These are phyloP conservation scores for Phymatocera aterrima DNA, from an alignment of 2,888 invertebrate species.

Conservation along the genomic window DNA sequence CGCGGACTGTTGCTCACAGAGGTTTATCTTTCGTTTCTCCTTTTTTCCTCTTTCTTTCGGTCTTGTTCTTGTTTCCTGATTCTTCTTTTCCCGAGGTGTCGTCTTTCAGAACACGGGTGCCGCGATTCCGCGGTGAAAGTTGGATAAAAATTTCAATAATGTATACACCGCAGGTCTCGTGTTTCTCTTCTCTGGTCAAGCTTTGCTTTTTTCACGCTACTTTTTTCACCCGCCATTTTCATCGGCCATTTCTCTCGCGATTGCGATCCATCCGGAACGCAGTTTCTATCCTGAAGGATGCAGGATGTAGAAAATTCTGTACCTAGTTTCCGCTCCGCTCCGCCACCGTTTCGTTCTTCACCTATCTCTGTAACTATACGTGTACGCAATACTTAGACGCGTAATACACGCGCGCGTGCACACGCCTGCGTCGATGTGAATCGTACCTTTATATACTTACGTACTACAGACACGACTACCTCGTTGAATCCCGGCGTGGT, in stretches of 20 bases:
- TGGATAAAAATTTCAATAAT: slow-evolving; percentile 15
- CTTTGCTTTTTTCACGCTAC: slow-evolving; percentile 20
- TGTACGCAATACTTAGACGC: too few species aligned
- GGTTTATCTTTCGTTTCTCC: not conserved
- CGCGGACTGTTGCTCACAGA: not conserved
- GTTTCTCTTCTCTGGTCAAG: slow-evolving; percentile 4
- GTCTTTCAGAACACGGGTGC: not conserved
- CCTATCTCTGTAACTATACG: not conserved
- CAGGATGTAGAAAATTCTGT: slow-evolving; percentile 7
- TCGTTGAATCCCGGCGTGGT: slow-evolving; percentile 12
- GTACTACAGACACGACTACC: not conserved
- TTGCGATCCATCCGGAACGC: not conserved
- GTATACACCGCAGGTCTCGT: not conserved
- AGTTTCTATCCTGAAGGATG: slow-evolving; percentile 7
- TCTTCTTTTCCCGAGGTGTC: not conserved
- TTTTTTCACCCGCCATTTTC: not conserved
- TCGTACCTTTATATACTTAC: not conserved
- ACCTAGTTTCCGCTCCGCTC: not conserved
- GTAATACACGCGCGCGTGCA: too few species aligned
- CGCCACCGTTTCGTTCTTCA: not conserved
- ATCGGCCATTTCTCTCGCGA: not conserved
- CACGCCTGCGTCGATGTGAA: too few species aligned
- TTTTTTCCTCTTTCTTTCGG: not conserved
- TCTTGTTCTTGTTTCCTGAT: not conserved
- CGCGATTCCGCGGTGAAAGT: not conserved